phyloP scores from a whole-genome alignment of 2,888 invertebrate genomes.

The Xanthia icteritia region DNA sequence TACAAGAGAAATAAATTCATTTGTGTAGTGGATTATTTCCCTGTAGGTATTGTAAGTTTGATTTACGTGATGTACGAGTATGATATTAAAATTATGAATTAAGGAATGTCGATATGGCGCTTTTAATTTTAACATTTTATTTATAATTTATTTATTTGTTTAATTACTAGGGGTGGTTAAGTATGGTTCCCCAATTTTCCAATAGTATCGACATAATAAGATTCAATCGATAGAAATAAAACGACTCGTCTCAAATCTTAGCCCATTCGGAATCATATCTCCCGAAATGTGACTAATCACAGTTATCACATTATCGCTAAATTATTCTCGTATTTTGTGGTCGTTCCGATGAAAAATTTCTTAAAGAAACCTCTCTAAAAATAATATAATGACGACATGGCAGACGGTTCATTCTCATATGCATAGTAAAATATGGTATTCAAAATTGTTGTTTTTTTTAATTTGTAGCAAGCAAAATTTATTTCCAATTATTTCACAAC shows the following conservation, averaged over 20 bases:
- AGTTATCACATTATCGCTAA: background rate
- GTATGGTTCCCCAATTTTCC: background rate
- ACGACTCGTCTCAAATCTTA: background rate
- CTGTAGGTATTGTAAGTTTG: background rate
- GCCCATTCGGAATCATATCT: background rate
- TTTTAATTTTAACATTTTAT: background rate
- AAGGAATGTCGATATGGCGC: background rate
- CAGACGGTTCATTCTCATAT: background rate
- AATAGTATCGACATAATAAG: background rate
- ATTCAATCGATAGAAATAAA: background rate
- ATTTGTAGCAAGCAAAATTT: background rate
- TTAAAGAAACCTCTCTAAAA: background rate
- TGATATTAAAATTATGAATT: background rate
- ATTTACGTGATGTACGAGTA: background rate
- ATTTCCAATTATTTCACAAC: slow-evolving; percentile 7
- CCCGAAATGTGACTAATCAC: background rate
- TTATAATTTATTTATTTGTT: background rate
- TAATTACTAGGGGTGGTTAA: no score
- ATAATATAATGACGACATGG: no score
- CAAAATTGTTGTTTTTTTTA: background rate
- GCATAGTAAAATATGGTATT: background rate
- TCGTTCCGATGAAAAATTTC: background rate
- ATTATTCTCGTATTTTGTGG: background rate
- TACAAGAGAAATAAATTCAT: background rate
- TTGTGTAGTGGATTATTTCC: background rate